Evolutionary conservation across 2,113 vertebrate species (phyloP).

Genomic region (Albula glossodonta): DNA sequence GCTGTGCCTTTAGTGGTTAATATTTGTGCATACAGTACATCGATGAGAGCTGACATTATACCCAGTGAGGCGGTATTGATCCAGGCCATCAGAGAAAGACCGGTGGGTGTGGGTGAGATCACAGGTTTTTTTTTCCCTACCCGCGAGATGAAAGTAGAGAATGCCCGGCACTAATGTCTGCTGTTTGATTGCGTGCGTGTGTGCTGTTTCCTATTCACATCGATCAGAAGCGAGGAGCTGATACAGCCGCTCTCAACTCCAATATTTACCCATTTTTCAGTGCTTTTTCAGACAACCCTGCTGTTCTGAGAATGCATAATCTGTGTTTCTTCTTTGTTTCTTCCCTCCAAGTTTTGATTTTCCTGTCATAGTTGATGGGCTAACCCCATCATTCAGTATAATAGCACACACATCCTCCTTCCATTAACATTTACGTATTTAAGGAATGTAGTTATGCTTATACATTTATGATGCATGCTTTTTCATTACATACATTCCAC

Average conservation of each 20-base stretch:
- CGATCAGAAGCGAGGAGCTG: not conserved
- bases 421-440: too few relatives aligned
- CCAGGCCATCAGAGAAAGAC: not conserved
- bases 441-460: too few relatives aligned
- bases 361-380: too few relatives aligned
- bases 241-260: not conserved
- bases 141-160: not conserved
- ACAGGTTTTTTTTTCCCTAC: not conserved
- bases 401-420: too few relatives aligned
- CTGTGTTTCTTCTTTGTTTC: not conserved
- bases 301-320: not conserved
- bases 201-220: not conserved
- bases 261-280: not conserved
- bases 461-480: too few relatives aligned
- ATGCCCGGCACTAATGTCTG: not conserved
- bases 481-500: too few relatives aligned
- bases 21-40: not conserved
- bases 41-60: not conserved
- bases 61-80: not conserved
- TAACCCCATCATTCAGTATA: too few relatives aligned
- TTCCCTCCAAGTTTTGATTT: not conserved
- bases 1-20: not conserved
- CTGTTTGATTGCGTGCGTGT: not conserved
- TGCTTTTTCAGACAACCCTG: not conserved
- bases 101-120: not conserved